A percentile compares a stretch with the other conserved stretches of the same genome.
These are phyloP conservation scores for Rhinogobius similis DNA, from an alignment of 2,113 vertebrate genomes.

Conservation along the genomic window DNA sequence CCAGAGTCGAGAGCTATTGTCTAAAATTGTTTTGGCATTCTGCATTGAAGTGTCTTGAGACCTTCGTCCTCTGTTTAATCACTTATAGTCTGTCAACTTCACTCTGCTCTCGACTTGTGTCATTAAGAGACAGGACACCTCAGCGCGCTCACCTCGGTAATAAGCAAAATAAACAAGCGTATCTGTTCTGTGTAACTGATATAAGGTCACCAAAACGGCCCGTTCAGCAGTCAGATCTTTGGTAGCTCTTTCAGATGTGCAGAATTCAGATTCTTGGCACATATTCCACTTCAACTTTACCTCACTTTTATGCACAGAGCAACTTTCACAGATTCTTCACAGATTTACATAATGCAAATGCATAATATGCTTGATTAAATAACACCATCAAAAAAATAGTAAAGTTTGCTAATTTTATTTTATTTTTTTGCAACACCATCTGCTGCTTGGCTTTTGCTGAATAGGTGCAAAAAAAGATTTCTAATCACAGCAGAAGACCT, in stretches of 20 bases:
- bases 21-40: neutral
- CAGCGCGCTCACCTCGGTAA: conserved; percentile 25
- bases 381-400: no score
- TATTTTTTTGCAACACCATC: no score
- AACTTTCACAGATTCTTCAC: no score
- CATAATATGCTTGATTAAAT: no score
- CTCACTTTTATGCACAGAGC: no score
- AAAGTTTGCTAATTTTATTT: no score
- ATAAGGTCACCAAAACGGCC: conserved; percentile 24
- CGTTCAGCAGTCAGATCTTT: conserved; percentile 14
- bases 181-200: conserved; percentile 21
- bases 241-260: neutral
- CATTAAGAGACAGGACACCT: conserved; percentile 9
- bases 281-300: neutral
- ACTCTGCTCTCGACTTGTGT: conserved; percentile 20
- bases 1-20: conserved; percentile 1
- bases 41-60: conserved; percentile 14
- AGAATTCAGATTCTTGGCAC: conserved; percentile 1
- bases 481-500: no score
- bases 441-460: no score
- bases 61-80: conserved; percentile 13
- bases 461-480: no score
- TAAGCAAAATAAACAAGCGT: conserved; percentile 31
- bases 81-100: conserved; percentile 11
- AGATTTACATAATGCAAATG: no score